A percentile compares a stretch with the other conserved stretches of the same genome.
These are phyloP conservation scores for Psammodynastes pulverulentus DNA, from an alignment of 2,113 vertebrate genomes.

Conservation along the genomic window DNA sequence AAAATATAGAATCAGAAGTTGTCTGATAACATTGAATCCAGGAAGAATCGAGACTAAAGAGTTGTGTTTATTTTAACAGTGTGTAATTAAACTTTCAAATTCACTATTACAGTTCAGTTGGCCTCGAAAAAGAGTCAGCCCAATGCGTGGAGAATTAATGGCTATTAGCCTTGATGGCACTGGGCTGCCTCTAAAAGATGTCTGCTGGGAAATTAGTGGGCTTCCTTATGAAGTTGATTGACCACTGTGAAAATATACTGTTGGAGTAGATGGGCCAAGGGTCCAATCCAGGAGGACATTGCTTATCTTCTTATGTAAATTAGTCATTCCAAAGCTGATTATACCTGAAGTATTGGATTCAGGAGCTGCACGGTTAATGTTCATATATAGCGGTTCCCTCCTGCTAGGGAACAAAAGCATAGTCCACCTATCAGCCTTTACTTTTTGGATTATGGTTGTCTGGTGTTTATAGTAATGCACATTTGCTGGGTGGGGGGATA, in stretches of 20 bases:
- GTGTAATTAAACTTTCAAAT: not conserved
- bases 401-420: not conserved
- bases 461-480: constrained; percentile 4
- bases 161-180: not conserved
- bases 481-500: not conserved
- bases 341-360: not conserved
- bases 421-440: not conserved
- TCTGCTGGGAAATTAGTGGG: not conserved
- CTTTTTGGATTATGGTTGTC: not conserved
- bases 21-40: not conserved
- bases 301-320: not conserved
- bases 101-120: not conserved
- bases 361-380: not conserved
- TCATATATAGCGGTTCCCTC: not conserved
- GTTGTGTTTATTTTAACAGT: not conserved
- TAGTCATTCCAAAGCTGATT: not conserved
- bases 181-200: not conserved
- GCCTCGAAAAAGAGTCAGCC: not conserved
- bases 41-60: not conserved
- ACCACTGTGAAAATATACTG: not conserved
- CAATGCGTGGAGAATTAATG: not conserved
- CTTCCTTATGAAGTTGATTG: not conserved
- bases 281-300: not conserved
- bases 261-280: not conserved
- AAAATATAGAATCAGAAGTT: not conserved